Conservation (phyloP, 2,797 vertebrate genomes). For the Gymnodraco acuticeps region DNA sequence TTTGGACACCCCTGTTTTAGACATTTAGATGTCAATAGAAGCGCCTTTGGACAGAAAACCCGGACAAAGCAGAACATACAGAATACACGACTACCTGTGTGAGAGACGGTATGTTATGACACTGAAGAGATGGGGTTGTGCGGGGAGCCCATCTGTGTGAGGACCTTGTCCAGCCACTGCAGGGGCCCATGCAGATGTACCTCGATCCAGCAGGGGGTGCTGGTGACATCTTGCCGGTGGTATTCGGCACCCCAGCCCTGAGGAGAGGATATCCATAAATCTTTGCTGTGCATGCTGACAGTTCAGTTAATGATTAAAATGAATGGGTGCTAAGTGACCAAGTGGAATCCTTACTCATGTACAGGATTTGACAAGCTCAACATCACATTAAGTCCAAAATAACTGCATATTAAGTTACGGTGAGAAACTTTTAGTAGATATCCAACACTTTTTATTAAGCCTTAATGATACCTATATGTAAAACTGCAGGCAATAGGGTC, state of each 20-base stretch:
- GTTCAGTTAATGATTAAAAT: constrained; percentile 19
- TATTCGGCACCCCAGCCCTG: constrained; percentile 99
- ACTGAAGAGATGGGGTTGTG: constrained; percentile 98
- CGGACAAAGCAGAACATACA: constrained; percentile 43
- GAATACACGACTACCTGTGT: constrained; percentile 67
- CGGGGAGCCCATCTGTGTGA: constrained; percentile 98
- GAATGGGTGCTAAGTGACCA: constrained; percentile 10
- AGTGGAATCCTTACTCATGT: constrained; percentile 8
- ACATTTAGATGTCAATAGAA: neutral
- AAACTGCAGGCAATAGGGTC: neutral
- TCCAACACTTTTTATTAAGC: constrained; percentile 8
- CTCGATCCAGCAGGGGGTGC: constrained; percentile 99
- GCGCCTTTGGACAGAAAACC: constrained; percentile 29
- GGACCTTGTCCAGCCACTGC: constrained; percentile 98
- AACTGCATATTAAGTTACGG: constrained; percentile 37
- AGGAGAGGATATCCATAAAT: constrained; percentile 39
- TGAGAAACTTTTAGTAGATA: constrained; percentile 27
- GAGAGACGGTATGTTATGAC: constrained; percentile 84
- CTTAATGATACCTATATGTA: neutral
- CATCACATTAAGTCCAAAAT: constrained; percentile 38
- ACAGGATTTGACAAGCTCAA: constrained; percentile 31
- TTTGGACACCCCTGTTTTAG: neutral
- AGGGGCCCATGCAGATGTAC: constrained; percentile 96
- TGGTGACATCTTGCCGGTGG: constrained; percentile 97
- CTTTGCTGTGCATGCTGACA: constrained; percentile 8